Base-by-base conservation (phyloP, 2,888 invertebrate genomes). In the Calameuta idolon region DNA sequence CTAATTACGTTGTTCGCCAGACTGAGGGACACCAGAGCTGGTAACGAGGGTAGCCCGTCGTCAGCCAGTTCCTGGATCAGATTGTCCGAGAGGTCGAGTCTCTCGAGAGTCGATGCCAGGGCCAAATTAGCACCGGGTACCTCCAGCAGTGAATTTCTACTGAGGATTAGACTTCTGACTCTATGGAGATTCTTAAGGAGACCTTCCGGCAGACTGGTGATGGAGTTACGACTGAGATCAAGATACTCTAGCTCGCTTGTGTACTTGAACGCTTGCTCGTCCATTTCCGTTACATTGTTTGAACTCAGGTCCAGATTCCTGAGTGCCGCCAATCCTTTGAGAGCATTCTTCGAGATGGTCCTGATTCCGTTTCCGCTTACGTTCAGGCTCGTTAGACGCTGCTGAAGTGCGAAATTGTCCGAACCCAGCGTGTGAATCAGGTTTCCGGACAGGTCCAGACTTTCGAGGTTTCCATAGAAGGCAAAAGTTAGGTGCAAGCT, bases 381-480 rank as follows among this genome's bases (percentile, higher is more conserved):
- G 91, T 97, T 96, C 40, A 98, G 92, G 81, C 94, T 94, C 74
- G 94, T 94, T 92, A 98, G 93, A 84, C 95, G 95, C 79, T 93
- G 94, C 87, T 97, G 96, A 82, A 94, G 94, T 83, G 96, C 95
- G 87, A 98, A 97, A 91, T 97, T 97, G 86, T 95, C 95, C 86
- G 95, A 95, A 87, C 97, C 97, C 86, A 98, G 92, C 23, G 95
- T 94, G 90, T 94, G 94, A 83, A 98, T 95, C 88, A 94, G 94
- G 92, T 98, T 98, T 90, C 94, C 94, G 30, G 97, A 96, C 75
- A 98, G 93, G 90, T 98, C 97, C 83, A 98, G 94, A 76, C 94
- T 94, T 87, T 95, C 94, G 69, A 98, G 93, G 87, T 96, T 95
- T 83, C 95, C 94, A 92, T 97, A 97, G 92, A 97, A 96, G 75